phyloP scores from a whole-genome alignment of 2,888 invertebrate genomes.

The Neocrepidodera transversa region DNA sequence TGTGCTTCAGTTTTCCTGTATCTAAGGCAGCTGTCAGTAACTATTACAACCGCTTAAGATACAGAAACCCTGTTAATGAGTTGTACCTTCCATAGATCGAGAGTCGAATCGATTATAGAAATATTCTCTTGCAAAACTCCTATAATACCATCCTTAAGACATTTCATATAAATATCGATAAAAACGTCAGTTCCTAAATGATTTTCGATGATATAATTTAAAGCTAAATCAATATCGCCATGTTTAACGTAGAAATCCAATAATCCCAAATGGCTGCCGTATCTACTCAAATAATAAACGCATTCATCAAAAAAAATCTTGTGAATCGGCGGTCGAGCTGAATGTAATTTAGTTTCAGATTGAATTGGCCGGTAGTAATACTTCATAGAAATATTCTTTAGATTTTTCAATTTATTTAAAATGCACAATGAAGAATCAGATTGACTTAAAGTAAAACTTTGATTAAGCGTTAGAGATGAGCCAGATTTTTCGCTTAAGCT shows the following conservation, averaged over 20 bases:
- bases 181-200: conserved; percentile 74
- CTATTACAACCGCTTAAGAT: background rate
- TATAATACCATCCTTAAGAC: conserved; percentile 70
- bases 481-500: conserved; percentile 53
- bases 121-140: conserved; percentile 70
- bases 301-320: conserved; percentile 78
- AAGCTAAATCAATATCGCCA: conserved; percentile 71
- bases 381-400: conserved; percentile 59
- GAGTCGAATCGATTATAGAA: conserved; percentile 70
- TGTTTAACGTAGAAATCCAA: conserved; percentile 80
- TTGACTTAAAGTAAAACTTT: conserved; percentile 47
- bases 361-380: conserved; percentile 48
- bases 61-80: no score
- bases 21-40: background rate
- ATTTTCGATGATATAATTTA: conserved; percentile 74
- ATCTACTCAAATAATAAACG: conserved; percentile 79
- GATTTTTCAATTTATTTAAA: conserved; percentile 59
- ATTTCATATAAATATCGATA: conserved; percentile 75
- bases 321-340: conserved; percentile 56
- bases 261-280: conserved; percentile 78
- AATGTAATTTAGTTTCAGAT: conserved; percentile 25
- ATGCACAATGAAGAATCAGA: conserved; percentile 63
- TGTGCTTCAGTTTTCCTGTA: background rate
- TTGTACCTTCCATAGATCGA: conserved; percentile 76
- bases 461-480: conserved; percentile 48